phyloP scores from a whole-genome alignment of 1,140 invertebrate genomes.

The Apis dorsata region DNA sequence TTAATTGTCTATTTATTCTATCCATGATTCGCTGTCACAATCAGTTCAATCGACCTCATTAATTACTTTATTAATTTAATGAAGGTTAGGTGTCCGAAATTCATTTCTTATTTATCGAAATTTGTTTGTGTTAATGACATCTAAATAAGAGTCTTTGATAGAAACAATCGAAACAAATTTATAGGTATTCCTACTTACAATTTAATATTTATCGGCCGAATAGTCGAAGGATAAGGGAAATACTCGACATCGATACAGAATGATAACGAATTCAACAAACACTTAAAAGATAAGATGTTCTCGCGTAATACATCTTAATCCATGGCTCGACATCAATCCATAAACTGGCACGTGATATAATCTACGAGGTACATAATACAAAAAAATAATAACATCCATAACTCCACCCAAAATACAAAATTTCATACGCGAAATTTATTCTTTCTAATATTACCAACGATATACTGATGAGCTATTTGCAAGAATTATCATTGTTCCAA shows the following conservation, averaged over 20 bases:
- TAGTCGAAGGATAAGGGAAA: slow-evolving; percentile 31
- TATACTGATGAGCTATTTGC: slow-evolving; percentile 1
- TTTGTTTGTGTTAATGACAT: not conserved
- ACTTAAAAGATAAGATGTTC: slow-evolving; percentile 66
- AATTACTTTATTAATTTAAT: not conserved
- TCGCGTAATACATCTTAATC: slow-evolving; percentile 55
- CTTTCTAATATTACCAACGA: not conserved
- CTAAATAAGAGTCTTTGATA: not conserved
- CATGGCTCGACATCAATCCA: slow-evolving; percentile 19
- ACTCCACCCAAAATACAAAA: slow-evolving; percentile 1
- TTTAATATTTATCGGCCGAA: slow-evolving; percentile 12
- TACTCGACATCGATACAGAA: slow-evolving; percentile 64
- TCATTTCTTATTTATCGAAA: not conserved
- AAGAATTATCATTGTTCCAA: slow-evolving; percentile 48
- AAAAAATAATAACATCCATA: slow-evolving; percentile 1
- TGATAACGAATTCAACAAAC: slow-evolving; percentile 69
- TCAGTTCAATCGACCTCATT: not conserved
- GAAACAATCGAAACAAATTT: not conserved
- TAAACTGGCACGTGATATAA: slow-evolving; percentile 38
- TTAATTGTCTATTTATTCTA: not conserved
- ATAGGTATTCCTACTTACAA: slow-evolving; percentile 9
- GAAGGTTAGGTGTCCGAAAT: not conserved
- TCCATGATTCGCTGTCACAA: not conserved
- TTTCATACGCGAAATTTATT: slow-evolving; percentile 11
- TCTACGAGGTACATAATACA: not conserved